Evolutionary conservation across 1,140 invertebrate genomes (phyloP).

Genomic region (Pseudomyrmex concolor): DNA sequence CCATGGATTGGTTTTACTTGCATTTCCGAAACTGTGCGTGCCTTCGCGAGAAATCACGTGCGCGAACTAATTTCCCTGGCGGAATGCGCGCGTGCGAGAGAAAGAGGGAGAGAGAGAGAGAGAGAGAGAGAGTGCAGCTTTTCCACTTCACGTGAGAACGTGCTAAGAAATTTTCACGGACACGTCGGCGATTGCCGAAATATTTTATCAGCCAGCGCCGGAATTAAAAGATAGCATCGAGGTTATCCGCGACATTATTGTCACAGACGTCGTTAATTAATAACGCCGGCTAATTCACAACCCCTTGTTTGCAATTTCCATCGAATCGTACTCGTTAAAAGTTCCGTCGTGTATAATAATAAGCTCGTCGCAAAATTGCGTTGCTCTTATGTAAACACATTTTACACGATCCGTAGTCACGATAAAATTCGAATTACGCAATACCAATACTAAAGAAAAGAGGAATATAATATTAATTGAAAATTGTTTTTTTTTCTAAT

Average conservation of each 20-base stretch:
- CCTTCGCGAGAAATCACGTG: slow-evolving; percentile 76
- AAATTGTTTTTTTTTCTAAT: slow-evolving; percentile 5
- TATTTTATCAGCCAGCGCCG: background rate
- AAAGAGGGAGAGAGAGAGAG: no score
- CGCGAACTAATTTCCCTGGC: slow-evolving; percentile 77
- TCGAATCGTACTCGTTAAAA: slow-evolving; percentile 48
- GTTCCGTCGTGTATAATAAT: slow-evolving; percentile 9
- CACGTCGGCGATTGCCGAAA: background rate
- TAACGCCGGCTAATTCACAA: slow-evolving; percentile 14
- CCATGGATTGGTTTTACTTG: slow-evolving; percentile 41
- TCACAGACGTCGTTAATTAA: slow-evolving; percentile 32
- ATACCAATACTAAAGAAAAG: background rate
- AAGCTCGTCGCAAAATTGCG: background rate
- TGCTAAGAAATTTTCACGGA: slow-evolving; percentile 70
- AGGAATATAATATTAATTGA: background rate
- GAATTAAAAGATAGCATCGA: slow-evolving; percentile 2
- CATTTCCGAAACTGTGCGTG: slow-evolving; percentile 69
- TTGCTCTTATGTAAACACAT: background rate
- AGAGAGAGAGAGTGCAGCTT: slow-evolving; percentile 49
- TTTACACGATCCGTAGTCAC: background rate
- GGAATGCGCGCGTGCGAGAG: slow-evolving; percentile 52
- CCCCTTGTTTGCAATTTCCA: slow-evolving; percentile 17
- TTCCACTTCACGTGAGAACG: slow-evolving; percentile 50
- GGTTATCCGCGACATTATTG: background rate
- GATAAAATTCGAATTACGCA: background rate